Evolutionary conservation across 2,797 vertebrate genomes (phyloP), one percentile per base, ranked within the genome.

Genomic region (Mastacembelus armatus): DNA sequence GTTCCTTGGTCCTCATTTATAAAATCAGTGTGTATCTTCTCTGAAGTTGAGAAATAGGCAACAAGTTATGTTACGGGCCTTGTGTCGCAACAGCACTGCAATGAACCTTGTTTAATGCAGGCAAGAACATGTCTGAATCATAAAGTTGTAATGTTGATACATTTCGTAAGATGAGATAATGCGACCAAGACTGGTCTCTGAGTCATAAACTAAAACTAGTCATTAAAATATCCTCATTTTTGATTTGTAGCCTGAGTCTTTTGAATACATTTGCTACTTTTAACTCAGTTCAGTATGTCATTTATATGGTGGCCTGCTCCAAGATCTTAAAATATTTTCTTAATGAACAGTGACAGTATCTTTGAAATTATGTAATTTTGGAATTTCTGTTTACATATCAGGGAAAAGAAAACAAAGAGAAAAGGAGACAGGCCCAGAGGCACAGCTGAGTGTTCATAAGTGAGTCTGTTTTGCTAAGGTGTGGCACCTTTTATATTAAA

Each of bases 121-220:
- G 87, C 71, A 60, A 48, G 49, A 77, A 81, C 87, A 4, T 68
- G 89, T 74, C 66, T 78, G 55, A 51, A 57, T 16, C 30, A 27
- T 19, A 32, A 38, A 29, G 18, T 3, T 74, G 61, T 54, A 27
- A 73, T 62, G 50, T 10, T 76, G 19, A 40, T 50, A 8, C 27
- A 32, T 73, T 32, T 68, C 44, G 21, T 48, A 32, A 52, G 29
- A 26, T 70, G 35, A 74, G 47, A 27, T 66, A 35, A 73, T 50
- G 26, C 22, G 10, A 44, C 5, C 3, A 7, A 18, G 12, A n/a
- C 14, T 49, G n/a, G 47, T 49, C 35, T 70, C 29, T 59, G n/a
- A 43, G n/a, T 65, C 32, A 24, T 44, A 14, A 66, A 40, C 10
- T 6, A 36, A 60, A 63, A 38, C 7, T 3, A 47, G 26, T 33